A percentile compares a stretch with the other conserved stretches of the same genome.
Evolutionary conservation across 2,888 invertebrate species (phyloP).

Genomic region (Rhaphigaster nebulosa): DNA sequence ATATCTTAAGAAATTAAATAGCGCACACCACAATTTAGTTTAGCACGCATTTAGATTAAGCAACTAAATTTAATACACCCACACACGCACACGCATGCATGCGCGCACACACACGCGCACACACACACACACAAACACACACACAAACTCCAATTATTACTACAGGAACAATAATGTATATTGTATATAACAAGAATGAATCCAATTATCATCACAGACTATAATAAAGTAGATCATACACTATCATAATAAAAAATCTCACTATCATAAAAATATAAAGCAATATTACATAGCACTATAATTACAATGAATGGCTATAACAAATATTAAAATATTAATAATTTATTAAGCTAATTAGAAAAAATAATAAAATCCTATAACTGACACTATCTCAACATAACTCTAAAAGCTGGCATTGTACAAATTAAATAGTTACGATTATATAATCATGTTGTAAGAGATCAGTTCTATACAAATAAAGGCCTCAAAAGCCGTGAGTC

Average conservation of each 20-base stretch:
- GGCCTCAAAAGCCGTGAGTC: background rate
- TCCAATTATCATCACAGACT: background rate
- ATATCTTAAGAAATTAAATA: background rate
- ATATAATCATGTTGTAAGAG: background rate
- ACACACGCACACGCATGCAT: too few relatives aligned
- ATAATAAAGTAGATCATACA: background rate
- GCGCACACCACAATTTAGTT: background rate
- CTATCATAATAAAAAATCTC: background rate
- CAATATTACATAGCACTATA: background rate
- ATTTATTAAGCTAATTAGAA: background rate
- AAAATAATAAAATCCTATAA: background rate
- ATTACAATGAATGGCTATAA: background rate
- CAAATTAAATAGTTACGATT: background rate
- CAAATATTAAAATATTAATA: background rate
- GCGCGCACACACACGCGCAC: too few relatives aligned
- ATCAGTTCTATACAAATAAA: background rate
- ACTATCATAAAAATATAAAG: background rate
- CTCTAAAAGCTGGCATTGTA: constrained; percentile 8
- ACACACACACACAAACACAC: too few relatives aligned
- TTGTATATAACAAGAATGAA: too few relatives aligned
- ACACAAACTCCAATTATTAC: too few relatives aligned
- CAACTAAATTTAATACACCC: too few relatives aligned
- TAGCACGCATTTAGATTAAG: too few relatives aligned
- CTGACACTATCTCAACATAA: background rate
- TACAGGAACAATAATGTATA: background rate